Evolutionary conservation across 2,113 vertebrate species (phyloP), one percentile per base, ranked within the genome.

Genomic region (Oreotrochilus melanogaster): DNA sequence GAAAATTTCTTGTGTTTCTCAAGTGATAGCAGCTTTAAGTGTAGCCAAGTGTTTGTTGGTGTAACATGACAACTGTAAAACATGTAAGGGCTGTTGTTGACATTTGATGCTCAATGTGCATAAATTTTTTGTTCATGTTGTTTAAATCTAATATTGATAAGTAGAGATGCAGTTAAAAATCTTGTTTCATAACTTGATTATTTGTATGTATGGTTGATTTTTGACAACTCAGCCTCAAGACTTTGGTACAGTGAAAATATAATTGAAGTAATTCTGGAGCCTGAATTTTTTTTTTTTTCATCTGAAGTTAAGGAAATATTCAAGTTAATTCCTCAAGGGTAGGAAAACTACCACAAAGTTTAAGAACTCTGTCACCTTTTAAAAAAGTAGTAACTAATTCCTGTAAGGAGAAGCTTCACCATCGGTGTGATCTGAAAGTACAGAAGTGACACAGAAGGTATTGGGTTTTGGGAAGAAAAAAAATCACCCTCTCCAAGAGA

Each of bases 401-500:
- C 14, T 45, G 45, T 47, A 47, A 47, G 45, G 70, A 69, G 53
- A 25, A 83, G 9, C n/a, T 64, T 69, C 67, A 39, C 39, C 6
- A 6, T 62, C 33, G 6, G 0, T 2, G 1, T 66, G 22, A 11
- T 58, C 37, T 78, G 27, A 69, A 5, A 2, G 31, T 10, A 19
- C 3, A 47, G 19, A 61, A 75, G 21, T 37, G 48, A 6, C 1
- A 2, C 11, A 43, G 57, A 64, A 50, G 22, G 21, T 74, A 60
- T 22, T 75, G 39, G 39, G 21, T 66, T 19, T 35, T 47, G 33
- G 35, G 8, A 19, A 79, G 30, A 62, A 39, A 72, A 42, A n/a
- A 6, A 7, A 28, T 39, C 5, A 45, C 22, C 51, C 18, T 28
- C 18, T 28, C 7, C 5, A 47, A 43, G 47, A 74, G 8, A 74